Evolutionary conservation across 2,113 vertebrate genomes (phyloP), one percentile per base, ranked within the genome.

Genomic region (Pseudolaguvia tuberculata): DNA sequence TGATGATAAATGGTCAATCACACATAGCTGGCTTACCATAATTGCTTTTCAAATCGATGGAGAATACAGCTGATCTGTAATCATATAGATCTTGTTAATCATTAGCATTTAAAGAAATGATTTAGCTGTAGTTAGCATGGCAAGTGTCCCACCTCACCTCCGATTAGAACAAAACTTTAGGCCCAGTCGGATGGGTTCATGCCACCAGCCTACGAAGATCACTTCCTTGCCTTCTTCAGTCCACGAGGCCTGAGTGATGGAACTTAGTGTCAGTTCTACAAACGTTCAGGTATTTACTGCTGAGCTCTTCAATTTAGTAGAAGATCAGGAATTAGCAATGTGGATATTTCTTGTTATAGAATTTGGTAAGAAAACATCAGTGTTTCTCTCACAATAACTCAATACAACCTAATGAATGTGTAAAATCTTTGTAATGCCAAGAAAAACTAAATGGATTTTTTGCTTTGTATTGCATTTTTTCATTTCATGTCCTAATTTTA

Each of bases 101-200:
- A 13, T 20, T 45, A 31, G 10, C n/a, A 47, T n/a, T 25, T 42
- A 25, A 9, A 63, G 35, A 74, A 74, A 55, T 20, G 10, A 25
- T 7, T 1, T 39, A 13, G 57, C n/a, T 69, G 35, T 47, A 3
- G 67, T 35, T 14, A 18, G 12, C 6, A 57, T 59, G 55, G 9
- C 21, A 25, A 56, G 72, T 39, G 14, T 11, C n/a, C 14, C 39
- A 3, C 14, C 29, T 81, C 73, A 91, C 90, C 89, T 90, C 76
- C 91, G 88, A 79, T 92, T 92, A 57, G 87, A 88, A 86, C 91
- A 92, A 78, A 90, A 92, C 81, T 81, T 88, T 45, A 92, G 86
- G 75, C 91, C 91, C 4, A 92, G 86, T 83, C 91, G 89, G 82
- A 90, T 91, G 0, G 91, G 91, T 75, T 88, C 86, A 0, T 91